These are phyloP conservation scores for Andrena cerasifolii DNA, from an alignment of 1,140 invertebrate genomes.

Conservation along the genomic window DNA sequence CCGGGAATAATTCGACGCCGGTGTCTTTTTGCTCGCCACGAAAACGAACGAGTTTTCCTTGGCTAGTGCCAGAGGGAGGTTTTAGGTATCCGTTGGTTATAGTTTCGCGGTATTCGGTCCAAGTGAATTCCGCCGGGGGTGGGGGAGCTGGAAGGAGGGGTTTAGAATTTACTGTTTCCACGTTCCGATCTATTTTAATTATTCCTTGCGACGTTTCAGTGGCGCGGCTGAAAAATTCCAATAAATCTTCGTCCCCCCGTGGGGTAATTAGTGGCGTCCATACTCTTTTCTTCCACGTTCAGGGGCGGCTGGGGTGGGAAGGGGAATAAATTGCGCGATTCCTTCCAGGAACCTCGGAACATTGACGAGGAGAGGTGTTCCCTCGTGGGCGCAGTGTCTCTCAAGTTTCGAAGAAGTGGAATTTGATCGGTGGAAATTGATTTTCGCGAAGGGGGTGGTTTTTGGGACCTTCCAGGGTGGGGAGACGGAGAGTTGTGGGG, in stretches of 20 bases:
- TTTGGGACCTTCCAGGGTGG: too few relatives aligned
- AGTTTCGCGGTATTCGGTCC: slow-evolving; percentile 41
- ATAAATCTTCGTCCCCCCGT: slow-evolving; percentile 49
- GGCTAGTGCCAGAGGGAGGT: slow-evolving; percentile 7
- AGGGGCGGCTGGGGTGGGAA: too few relatives aligned
- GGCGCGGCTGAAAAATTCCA: slow-evolving; percentile 19
- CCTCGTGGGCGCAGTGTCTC: neutral
- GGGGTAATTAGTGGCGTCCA: slow-evolving; percentile 32
- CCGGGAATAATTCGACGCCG: slow-evolving; percentile 28
- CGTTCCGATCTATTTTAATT: slow-evolving; percentile 55
- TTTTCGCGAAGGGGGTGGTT: too few relatives aligned
- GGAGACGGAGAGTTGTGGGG: too few relatives aligned
- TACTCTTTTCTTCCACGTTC: slow-evolving; percentile 5
- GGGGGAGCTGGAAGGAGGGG: neutral
- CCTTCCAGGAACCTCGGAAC: slow-evolving; percentile 31
- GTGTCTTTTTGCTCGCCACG: slow-evolving; percentile 43
- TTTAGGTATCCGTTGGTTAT: slow-evolving; percentile 23
- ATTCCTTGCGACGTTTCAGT: neutral
- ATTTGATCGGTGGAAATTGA: too few relatives aligned
- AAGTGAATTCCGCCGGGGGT: slow-evolving; percentile 26
- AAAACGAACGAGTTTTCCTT: slow-evolving; percentile 50
- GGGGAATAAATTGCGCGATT: slow-evolving; percentile 24
- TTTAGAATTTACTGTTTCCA: slow-evolving; percentile 51
- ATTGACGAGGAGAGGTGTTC: slow-evolving; percentile 10
- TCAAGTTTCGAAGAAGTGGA: neutral